These are phyloP conservation scores for Ammodytes dubius DNA, from an alignment of 2,113 vertebrate species.

Conservation along the genomic window DNA sequence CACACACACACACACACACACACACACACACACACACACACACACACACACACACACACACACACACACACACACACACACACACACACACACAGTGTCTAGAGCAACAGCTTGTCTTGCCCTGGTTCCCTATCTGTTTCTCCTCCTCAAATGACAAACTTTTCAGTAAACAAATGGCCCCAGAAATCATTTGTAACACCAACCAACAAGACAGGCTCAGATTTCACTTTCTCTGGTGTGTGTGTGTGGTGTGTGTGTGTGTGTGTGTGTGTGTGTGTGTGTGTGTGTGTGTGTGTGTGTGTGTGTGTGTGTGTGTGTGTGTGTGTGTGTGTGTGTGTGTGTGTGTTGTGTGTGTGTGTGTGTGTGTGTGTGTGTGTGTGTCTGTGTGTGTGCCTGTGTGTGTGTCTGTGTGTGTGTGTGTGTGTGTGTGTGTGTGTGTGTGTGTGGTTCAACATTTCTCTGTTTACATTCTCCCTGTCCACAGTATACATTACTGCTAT, in stretches of 20 bases:
- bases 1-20: too few species aligned
- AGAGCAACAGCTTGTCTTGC: conserved; percentile 10
- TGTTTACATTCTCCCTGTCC: conserved; percentile 58
- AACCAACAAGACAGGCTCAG: conserved; percentile 46
- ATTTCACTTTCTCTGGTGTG: conserved; percentile 47
- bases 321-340: too few species aligned
- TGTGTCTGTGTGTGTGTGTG: too few species aligned
- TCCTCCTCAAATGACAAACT: conserved; percentile 43
- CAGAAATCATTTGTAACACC: conserved; percentile 52
- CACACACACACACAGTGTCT: conserved; percentile 2
- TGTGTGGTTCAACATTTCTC: conserved; percentile 54
- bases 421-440: not conserved
- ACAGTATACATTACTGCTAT: conserved; percentile 51
- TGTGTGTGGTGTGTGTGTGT: conserved; percentile 25
- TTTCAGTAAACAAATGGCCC: conserved; percentile 47
- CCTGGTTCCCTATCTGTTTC: conserved; percentile 7
- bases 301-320: not conserved
- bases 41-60: too few species aligned
- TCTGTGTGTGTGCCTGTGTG: too few species aligned
- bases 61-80: too few species aligned
- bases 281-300: conserved; percentile 21
- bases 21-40: too few species aligned
- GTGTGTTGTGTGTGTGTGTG: too few species aligned
- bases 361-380: too few species aligned
- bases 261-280: conserved; percentile 15